phyloP scores from a whole-genome alignment of 1,140 invertebrate species.

The Trachymyrmex septentrionalis region DNA sequence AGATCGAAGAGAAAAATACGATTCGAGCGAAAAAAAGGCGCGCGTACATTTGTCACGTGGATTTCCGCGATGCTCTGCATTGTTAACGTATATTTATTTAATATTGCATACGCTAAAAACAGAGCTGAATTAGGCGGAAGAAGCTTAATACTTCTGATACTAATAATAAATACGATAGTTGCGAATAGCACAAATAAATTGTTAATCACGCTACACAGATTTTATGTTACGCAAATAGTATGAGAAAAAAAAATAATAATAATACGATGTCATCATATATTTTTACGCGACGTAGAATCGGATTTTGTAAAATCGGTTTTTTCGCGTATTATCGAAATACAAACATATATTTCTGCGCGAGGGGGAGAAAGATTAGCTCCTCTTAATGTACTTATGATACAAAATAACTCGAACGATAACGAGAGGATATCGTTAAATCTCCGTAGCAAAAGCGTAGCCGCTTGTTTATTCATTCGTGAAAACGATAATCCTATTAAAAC shows the following conservation, averaged over 20 bases:
- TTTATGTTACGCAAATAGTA: background rate
- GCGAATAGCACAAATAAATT: background rate
- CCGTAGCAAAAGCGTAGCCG: conserved; percentile 36
- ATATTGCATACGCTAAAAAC: conserved; percentile 7
- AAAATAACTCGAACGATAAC: conserved; percentile 37
- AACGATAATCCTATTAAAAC: conserved; percentile 64
- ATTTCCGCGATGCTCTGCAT: background rate
- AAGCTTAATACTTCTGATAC: too few relatives aligned
- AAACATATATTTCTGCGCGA: background rate
- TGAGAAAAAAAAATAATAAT: too few relatives aligned
- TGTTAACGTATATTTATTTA: conserved; percentile 28
- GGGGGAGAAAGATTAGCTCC: background rate
- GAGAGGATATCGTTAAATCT: conserved; percentile 49
- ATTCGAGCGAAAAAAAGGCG: background rate
- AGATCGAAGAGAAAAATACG: conserved; percentile 37
- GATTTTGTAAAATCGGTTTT: background rate
- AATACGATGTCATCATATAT: background rate
- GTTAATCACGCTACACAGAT: background rate
- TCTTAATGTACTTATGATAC: background rate
- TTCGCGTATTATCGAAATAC: background rate
- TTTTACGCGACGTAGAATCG: background rate
- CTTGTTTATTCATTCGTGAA: conserved; percentile 62
- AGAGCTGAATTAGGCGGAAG: background rate
- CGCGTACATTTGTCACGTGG: background rate
- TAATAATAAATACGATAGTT: background rate